Conservation (phyloP, 2,797 vertebrate species). For the Meriones psammophilus region DNA sequence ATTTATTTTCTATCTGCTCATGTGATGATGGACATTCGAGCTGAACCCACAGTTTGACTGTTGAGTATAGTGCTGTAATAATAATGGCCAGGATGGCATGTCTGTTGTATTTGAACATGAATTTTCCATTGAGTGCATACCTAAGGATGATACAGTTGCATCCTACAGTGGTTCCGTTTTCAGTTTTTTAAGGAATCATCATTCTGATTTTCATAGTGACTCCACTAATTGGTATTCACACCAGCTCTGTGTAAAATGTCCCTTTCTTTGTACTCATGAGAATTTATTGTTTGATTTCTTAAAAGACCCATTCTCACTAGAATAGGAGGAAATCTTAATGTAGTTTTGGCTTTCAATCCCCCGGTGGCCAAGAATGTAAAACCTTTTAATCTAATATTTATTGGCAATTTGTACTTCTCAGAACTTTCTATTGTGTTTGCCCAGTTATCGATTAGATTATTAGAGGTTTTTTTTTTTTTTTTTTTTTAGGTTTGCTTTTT, state of each 20-base stretch:
- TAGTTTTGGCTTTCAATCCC: background rate
- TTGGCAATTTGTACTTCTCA: background rate
- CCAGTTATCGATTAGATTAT: background rate
- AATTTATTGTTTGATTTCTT: background rate
- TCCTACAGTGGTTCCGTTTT: background rate
- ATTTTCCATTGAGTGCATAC: background rate
- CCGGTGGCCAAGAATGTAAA: background rate
- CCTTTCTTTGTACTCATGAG: background rate
- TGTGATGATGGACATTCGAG: background rate
- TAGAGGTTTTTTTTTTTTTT: background rate
- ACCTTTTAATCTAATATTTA: background rate
- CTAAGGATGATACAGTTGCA: background rate
- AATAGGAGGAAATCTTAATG: background rate
- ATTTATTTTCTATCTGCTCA: background rate
- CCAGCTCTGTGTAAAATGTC: background rate
- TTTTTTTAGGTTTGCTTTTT: too few species aligned
- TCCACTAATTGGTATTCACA: background rate
- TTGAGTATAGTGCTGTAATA: background rate
- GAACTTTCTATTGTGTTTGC: background rate
- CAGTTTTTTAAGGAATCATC: background rate
- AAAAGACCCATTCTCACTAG: background rate
- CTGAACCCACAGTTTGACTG: background rate
- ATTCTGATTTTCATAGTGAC: background rate
- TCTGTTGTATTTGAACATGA: background rate
- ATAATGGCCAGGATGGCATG: background rate